These are phyloP conservation scores for Theristicus caerulescens DNA, from an alignment of 2,113 vertebrate genomes.

Conservation along the genomic window DNA sequence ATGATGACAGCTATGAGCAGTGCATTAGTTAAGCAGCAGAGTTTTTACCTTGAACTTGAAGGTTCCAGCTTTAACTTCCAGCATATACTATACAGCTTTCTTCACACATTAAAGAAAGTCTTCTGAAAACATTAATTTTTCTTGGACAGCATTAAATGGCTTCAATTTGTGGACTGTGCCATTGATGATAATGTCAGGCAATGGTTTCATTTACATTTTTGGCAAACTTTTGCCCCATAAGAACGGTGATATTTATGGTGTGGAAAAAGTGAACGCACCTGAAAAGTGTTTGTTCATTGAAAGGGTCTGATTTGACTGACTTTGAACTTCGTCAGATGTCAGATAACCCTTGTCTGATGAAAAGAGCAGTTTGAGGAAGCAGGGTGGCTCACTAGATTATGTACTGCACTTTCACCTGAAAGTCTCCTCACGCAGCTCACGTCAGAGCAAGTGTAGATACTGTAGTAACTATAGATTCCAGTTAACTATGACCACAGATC, in stretches of 20 bases:
- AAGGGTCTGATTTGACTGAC: constrained; percentile 13
- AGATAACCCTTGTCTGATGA: neutral
- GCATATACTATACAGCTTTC: constrained; percentile 45
- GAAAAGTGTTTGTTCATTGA: neutral
- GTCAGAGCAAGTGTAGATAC: constrained; percentile 50
- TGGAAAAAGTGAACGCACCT: neutral
- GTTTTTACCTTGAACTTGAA: constrained; percentile 82
- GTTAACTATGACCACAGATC: constrained; percentile 76
- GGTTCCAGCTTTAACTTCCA: constrained; percentile 75
- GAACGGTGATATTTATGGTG: neutral
- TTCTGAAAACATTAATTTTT: constrained; percentile 50
- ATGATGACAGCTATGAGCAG: constrained; percentile 85
- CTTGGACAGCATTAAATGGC: constrained; percentile 20
- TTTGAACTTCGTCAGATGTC: constrained; percentile 28
- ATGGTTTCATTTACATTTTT: constrained; percentile 41
- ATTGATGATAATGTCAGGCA: neutral
- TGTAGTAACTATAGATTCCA: constrained; percentile 71
- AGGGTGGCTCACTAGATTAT: neutral
- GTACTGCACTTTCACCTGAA: constrained; percentile 3
- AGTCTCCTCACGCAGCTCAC: constrained; percentile 56
- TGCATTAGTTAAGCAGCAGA: constrained; percentile 80
- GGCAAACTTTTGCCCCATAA: neutral
- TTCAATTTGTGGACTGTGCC: neutral
- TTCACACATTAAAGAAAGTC: constrained; percentile 56
- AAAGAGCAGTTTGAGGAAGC: constrained; percentile 1